A percentile compares a stretch with the other conserved stretches of the same genome.
Evolutionary conservation across 2,888 invertebrate genomes (phyloP).

Genomic region (Polia nebulosa): DNA sequence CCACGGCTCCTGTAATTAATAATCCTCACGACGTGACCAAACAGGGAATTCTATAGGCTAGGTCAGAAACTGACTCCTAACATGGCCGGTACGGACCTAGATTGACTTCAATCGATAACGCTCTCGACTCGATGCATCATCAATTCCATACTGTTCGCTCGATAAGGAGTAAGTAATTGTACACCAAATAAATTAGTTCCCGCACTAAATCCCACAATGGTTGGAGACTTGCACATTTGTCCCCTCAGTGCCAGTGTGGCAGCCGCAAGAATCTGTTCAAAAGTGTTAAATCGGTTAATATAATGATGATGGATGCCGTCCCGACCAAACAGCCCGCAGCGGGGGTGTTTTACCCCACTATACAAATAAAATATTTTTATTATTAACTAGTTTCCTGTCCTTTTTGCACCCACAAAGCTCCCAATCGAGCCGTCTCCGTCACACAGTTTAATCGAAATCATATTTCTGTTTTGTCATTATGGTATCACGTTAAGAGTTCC

Average conservation of each 20-base stretch:
- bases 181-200: slow-evolving; percentile 66
- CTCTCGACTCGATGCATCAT: slow-evolving; percentile 73
- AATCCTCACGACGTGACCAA: slow-evolving; percentile 79
- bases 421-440: slow-evolving; percentile 80
- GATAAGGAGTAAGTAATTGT: slow-evolving; percentile 67
- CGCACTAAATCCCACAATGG: slow-evolving; percentile 48
- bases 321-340: slow-evolving; percentile 90
- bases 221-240: slow-evolving; percentile 68
- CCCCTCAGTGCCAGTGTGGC: slow-evolving; percentile 74
- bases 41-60: slow-evolving; percentile 78
- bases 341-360: slow-evolving; percentile 91
- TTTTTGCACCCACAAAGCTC: slow-evolving; percentile 77
- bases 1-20: slow-evolving; percentile 81
- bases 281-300: slow-evolving; percentile 91
- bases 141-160: slow-evolving; percentile 60
- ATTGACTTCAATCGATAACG: slow-evolving; percentile 73
- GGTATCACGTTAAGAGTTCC: slow-evolving; percentile 89
- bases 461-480: slow-evolving; percentile 91
- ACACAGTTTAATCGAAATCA: slow-evolving; percentile 90
- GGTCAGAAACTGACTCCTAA: slow-evolving; percentile 77
- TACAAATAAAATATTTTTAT: slow-evolving; percentile 91
- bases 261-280: slow-evolving; percentile 88
- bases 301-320: slow-evolving; percentile 90
- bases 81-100: slow-evolving; percentile 75
- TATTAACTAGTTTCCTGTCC: slow-evolving; percentile 87